phyloP scores from a whole-genome alignment of 1,140 invertebrate genomes.

The Drosophila elegans region DNA sequence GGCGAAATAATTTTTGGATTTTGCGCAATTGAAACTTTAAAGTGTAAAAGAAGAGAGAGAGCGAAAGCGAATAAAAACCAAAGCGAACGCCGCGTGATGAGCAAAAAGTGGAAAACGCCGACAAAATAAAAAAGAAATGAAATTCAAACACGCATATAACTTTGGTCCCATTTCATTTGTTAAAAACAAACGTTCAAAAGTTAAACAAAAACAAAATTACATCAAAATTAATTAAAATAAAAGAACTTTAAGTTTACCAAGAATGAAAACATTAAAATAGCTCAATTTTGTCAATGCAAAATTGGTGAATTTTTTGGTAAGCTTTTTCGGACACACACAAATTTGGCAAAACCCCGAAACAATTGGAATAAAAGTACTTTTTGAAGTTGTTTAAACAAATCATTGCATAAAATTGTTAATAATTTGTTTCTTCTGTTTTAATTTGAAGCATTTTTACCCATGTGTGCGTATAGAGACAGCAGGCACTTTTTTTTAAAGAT shows the following conservation, averaged over 20 bases:
- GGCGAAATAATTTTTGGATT: constrained; percentile 57
- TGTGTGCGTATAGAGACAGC: constrained; percentile 30
- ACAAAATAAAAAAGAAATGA: constrained; percentile 63
- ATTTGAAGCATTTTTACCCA: constrained; percentile 12
- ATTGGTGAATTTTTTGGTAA: constrained; percentile 66
- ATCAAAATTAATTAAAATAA: constrained; percentile 29
- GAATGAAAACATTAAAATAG: constrained; percentile 22
- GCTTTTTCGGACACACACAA: constrained; percentile 32
- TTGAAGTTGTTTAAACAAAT: constrained; percentile 36
- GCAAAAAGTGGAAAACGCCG: constrained; percentile 66
- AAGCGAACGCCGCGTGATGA: constrained; percentile 44
- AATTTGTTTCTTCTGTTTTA: constrained; percentile 7
- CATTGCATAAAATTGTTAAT: not conserved
- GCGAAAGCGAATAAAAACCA: constrained; percentile 17
- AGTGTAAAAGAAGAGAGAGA: constrained; percentile 54
- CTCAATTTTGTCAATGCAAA: constrained; percentile 30
- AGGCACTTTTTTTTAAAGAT: constrained; percentile 65
- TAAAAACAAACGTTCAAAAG: constrained; percentile 35
- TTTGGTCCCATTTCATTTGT: constrained; percentile 28
- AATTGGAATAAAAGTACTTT: constrained; percentile 13
- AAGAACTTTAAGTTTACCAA: constrained; percentile 67
- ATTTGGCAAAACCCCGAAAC: constrained; percentile 35
- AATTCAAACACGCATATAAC: constrained; percentile 26
- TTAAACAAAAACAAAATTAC: constrained; percentile 11
- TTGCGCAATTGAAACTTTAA: constrained; percentile 81